A percentile compares a stretch with the other conserved stretches of the same genome.
phyloP scores from a whole-genome alignment of 2,797 vertebrate genomes.

The Salarias fasciatus region DNA sequence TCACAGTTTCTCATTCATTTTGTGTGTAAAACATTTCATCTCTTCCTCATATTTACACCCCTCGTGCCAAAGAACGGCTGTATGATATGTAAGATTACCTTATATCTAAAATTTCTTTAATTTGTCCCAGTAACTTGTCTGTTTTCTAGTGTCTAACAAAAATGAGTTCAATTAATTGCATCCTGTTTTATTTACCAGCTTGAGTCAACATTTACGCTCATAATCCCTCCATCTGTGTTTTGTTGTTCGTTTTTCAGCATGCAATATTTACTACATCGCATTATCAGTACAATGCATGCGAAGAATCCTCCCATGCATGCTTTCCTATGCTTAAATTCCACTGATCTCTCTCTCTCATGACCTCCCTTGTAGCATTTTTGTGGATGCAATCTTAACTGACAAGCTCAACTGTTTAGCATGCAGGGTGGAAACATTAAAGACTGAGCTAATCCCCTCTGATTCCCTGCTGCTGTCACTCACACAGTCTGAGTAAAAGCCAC shows the following conservation, averaged over 20 bases:
- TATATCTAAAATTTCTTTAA: too few species aligned
- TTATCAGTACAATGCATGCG: slow-evolving; percentile 10
- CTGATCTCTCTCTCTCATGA: slow-evolving; percentile 48
- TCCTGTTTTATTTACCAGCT: too few species aligned
- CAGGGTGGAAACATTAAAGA: slow-evolving; percentile 67
- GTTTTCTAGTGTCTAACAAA: too few species aligned
- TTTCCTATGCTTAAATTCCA: slow-evolving; percentile 32
- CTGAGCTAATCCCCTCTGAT: slow-evolving; percentile 72
- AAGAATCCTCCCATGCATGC: slow-evolving; percentile 34
- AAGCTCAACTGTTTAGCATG: slow-evolving; percentile 69
- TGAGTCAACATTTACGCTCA: not conserved
- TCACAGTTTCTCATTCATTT: too few species aligned
- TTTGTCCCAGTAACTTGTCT: too few species aligned
- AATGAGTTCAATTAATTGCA: too few species aligned
- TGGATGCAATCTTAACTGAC: slow-evolving; percentile 62
- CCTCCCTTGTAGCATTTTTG: slow-evolving; percentile 50
- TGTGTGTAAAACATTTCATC: too few species aligned
- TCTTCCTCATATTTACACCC: too few species aligned
- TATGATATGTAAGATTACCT: too few species aligned
- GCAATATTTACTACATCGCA: not conserved
- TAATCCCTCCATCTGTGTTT: not conserved
- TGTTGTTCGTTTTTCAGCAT: too few species aligned
- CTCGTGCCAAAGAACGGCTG: too few species aligned
- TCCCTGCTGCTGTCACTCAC: slow-evolving; percentile 70
- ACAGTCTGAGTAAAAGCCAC: slow-evolving; percentile 50